phyloP scores from a whole-genome alignment of 1,140 invertebrate species.

The Drosophila micromelanica region DNA sequence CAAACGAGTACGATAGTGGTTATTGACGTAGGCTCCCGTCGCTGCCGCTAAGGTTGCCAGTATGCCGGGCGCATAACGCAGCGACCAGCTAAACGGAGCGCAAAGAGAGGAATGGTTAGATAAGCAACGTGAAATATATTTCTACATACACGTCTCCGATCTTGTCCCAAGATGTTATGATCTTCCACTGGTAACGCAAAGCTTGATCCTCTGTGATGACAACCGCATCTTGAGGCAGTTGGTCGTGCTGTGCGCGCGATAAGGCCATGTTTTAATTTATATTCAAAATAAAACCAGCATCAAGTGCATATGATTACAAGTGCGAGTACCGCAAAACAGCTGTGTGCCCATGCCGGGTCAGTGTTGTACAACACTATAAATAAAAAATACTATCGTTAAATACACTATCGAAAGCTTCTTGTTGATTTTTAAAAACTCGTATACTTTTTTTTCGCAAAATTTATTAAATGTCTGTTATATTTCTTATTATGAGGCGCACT shows the following conservation, averaged over 20 bases:
- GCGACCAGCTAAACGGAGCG: constrained; percentile 71
- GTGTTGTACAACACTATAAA: constrained; percentile 10
- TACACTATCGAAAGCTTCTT: not conserved
- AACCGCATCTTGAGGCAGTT: constrained; percentile 84
- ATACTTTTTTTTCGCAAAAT: not conserved
- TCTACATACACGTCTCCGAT: constrained; percentile 82
- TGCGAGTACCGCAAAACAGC: constrained; percentile 25
- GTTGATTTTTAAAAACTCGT: not conserved
- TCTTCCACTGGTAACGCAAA: constrained; percentile 83
- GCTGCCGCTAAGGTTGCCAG: constrained; percentile 67
- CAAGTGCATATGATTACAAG: not conserved
- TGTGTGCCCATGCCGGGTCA: constrained; percentile 18
- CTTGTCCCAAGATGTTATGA: constrained; percentile 84
- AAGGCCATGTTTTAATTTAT: constrained; percentile 54
- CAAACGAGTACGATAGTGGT: constrained; percentile 82
- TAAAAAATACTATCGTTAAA: not conserved
- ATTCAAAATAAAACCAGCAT: constrained; percentile 14
- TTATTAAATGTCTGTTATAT: not conserved
- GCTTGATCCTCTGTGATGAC: constrained; percentile 84
- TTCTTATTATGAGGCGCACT: too few relatives aligned
- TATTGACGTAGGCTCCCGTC: constrained; percentile 84
- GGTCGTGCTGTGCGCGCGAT: constrained; percentile 43
- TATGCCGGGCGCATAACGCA: constrained; percentile 79
- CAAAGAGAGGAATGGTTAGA: constrained; percentile 45
- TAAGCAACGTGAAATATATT: constrained; percentile 33